Evolutionary conservation across 2,797 vertebrate genomes (phyloP).

Genomic region (Eulemur rubriventer): DNA sequence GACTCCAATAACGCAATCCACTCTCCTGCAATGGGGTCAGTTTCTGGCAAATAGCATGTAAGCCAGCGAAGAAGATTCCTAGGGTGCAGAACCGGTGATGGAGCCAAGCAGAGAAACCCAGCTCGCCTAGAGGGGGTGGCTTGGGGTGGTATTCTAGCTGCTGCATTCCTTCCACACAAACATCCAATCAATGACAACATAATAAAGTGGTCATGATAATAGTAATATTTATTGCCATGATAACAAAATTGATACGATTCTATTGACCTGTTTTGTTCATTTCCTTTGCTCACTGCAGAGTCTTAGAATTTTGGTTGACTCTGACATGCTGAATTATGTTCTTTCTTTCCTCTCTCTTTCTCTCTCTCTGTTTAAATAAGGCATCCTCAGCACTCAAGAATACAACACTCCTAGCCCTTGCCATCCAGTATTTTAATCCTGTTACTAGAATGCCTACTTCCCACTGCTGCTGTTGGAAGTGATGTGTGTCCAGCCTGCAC

Average conservation of each 20-base stretch:
- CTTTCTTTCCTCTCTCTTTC: rapidly evolving
- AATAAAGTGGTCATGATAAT: background rate
- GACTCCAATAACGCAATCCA: background rate
- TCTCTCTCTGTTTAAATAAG: background rate
- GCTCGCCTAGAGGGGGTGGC: background rate
- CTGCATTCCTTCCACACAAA: background rate
- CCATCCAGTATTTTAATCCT: background rate
- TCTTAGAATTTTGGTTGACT: background rate
- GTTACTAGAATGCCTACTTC: background rate
- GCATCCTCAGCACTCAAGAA: background rate
- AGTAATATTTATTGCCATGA: background rate
- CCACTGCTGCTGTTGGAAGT: background rate
- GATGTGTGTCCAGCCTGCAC: background rate
- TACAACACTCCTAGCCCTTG: background rate
- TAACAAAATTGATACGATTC: background rate
- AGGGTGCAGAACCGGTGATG: rapidly evolving
- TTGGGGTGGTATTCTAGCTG: rapidly evolving
- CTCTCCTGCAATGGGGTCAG: background rate
- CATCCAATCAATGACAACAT: background rate
- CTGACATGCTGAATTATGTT: background rate
- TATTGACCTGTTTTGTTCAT: background rate
- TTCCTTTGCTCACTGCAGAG: background rate
- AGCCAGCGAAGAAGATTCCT: background rate
- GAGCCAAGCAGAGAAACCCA: background rate
- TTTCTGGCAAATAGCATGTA: background rate